phyloP scores from a whole-genome alignment of 2,888 invertebrate species.

The Boloria selene region DNA sequence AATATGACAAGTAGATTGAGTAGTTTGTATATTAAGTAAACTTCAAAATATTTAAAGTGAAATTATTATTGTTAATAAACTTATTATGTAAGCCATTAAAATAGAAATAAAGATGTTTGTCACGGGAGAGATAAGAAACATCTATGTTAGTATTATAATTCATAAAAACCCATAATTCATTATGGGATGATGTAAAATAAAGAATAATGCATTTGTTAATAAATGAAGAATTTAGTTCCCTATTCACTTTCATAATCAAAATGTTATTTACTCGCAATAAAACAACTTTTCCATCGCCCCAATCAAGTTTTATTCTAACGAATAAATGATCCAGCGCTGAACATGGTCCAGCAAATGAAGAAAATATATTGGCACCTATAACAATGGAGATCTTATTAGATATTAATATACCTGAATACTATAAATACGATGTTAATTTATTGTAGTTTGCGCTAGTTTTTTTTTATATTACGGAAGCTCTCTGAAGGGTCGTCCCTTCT shows the following conservation, averaged over 20 bases:
- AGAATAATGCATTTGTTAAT: not conserved
- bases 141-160: too few relatives aligned
- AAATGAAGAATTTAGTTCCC: not conserved
- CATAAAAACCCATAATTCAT: too few relatives aligned
- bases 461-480: too few relatives aligned
- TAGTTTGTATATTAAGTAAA: too few relatives aligned
- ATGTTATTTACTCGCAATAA: conserved; percentile 57
- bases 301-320: conserved; percentile 62
- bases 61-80: too few relatives aligned
- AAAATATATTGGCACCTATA: conserved; percentile 70
- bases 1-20: not conserved
- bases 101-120: too few relatives aligned
- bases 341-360: conserved; percentile 59
- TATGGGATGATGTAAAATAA: too few relatives aligned
- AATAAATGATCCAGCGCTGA: conserved; percentile 63
- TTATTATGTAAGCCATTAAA: too few relatives aligned
- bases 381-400: not conserved
- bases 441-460: too few relatives aligned
- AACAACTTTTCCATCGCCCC: conserved; percentile 62
- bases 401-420: too few relatives aligned
- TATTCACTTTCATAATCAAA: not conserved
- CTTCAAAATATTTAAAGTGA: too few relatives aligned
- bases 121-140: too few relatives aligned
- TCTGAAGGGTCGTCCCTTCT: not conserved
- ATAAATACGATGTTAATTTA: not conserved